A percentile compares a stretch with the other conserved stretches of the same genome.
These are phyloP conservation scores for Chrysolina americana DNA, from an alignment of 2,888 invertebrate species.

Conservation along the genomic window DNA sequence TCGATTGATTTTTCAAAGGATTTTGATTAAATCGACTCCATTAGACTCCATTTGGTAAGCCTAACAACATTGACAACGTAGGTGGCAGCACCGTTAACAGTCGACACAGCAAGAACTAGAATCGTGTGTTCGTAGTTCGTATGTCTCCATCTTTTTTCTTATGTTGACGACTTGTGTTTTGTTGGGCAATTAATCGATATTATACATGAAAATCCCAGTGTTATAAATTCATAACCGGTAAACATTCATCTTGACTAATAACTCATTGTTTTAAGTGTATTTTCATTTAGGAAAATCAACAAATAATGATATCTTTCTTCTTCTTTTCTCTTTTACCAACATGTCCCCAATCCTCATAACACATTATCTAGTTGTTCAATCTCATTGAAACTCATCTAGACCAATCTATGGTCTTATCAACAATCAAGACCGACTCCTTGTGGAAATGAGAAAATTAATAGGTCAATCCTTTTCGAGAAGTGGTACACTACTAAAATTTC, in stretches of 20 bases:
- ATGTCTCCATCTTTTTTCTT: constrained; percentile 35
- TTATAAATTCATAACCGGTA: not conserved
- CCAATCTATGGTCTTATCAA: not conserved
- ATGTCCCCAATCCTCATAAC: constrained; percentile 74
- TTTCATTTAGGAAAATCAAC: not conserved
- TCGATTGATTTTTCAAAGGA: constrained; percentile 74
- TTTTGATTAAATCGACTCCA: constrained; percentile 78
- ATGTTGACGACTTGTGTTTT: constrained; percentile 37
- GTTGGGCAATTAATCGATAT: constrained; percentile 40
- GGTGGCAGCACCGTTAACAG: constrained; percentile 81
- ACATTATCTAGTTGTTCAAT: constrained; percentile 31
- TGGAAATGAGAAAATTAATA: not conserved
- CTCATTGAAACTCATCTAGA: not conserved
- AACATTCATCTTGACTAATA: not conserved
- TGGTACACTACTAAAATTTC: not conserved
- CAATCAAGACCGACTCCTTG: not conserved
- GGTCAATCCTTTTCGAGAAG: not conserved
- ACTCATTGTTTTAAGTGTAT: not conserved
- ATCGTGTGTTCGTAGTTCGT: not conserved
- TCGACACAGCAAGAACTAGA: constrained; percentile 67
- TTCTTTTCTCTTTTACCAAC: constrained; percentile 71
- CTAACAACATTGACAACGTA: constrained; percentile 86
- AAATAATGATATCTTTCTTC: constrained; percentile 48
- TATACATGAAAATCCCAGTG: constrained; percentile 13
- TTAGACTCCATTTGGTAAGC: constrained; percentile 75